Conservation (phyloP, 2,113 vertebrate genomes). For the Trichechus manatus region DNA sequence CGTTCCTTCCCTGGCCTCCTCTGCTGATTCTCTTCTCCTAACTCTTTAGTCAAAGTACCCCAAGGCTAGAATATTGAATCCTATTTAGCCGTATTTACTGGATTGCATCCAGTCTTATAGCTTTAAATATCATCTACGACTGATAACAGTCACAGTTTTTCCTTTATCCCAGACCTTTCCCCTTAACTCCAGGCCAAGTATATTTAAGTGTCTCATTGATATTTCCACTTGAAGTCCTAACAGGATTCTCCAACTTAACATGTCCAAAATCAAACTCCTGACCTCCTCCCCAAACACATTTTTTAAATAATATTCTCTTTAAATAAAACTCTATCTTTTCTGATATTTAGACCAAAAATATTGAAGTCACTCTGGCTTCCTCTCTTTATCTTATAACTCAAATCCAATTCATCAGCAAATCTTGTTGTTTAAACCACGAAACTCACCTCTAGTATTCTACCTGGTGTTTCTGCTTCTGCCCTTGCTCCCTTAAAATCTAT, state of each 20-base stretch:
- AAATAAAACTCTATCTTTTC: background rate
- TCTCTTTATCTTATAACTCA: background rate
- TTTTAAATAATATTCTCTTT: background rate
- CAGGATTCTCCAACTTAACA: background rate
- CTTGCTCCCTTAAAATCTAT: background rate
- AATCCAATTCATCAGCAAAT: background rate
- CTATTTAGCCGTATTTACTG: background rate
- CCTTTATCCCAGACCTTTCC: background rate
- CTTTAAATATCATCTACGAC: background rate
- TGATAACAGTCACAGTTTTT: background rate
- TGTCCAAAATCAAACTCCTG: background rate
- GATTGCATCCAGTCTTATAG: background rate
- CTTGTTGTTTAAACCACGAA: too few relatives aligned
- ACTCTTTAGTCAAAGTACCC: background rate
- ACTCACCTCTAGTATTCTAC: background rate
- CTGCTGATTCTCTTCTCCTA: background rate
- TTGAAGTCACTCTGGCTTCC: background rate
- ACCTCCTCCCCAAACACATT: background rate
- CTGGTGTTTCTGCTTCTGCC: background rate
- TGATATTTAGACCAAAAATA: background rate
- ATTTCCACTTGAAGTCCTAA: background rate
- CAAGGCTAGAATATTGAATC: background rate
- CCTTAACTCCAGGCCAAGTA: background rate
- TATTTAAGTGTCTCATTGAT: background rate
- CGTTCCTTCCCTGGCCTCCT: background rate